phyloP scores from a whole-genome alignment of 2,888 invertebrate genomes.

The Nemoura dubitans region DNA sequence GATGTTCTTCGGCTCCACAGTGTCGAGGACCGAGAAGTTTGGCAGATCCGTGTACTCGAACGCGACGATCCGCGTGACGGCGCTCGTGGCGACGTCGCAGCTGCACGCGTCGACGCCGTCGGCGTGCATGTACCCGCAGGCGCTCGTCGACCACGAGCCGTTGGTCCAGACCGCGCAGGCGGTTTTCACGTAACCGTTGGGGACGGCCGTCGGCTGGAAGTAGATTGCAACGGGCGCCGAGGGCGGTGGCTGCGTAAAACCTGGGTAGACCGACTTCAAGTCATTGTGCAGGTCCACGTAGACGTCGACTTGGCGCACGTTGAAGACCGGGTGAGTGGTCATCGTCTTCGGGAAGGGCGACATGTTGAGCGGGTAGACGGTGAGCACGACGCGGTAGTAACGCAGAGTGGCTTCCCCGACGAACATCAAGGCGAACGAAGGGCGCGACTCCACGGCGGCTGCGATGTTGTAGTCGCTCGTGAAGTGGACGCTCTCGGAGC shows the following conservation, averaged over 20 bases:
- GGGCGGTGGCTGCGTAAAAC: background rate
- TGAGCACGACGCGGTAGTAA: background rate
- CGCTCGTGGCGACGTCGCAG: background rate
- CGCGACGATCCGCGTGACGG: background rate
- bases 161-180: background rate
- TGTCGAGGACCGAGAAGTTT: background rate
- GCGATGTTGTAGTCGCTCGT: background rate
- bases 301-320: background rate
- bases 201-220: background rate
- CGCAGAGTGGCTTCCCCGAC: background rate
- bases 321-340: background rate
- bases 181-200: background rate
- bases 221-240: background rate
- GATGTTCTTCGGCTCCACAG: background rate
- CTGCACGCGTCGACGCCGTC: background rate
- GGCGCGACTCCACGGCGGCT: background rate
- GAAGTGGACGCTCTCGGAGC: background rate
- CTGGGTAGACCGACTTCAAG: background rate
- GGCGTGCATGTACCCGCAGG: background rate
- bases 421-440: background rate
- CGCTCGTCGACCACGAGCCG: background rate
- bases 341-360: background rate
- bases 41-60: background rate
- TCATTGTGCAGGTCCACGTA: background rate
- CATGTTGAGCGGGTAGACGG: background rate